Percentiles rank a stretch among this genome's conserved stretches.
Conservation (phyloP, 2,888 invertebrate species). For the Meiosimyza decipiens region DNA sequence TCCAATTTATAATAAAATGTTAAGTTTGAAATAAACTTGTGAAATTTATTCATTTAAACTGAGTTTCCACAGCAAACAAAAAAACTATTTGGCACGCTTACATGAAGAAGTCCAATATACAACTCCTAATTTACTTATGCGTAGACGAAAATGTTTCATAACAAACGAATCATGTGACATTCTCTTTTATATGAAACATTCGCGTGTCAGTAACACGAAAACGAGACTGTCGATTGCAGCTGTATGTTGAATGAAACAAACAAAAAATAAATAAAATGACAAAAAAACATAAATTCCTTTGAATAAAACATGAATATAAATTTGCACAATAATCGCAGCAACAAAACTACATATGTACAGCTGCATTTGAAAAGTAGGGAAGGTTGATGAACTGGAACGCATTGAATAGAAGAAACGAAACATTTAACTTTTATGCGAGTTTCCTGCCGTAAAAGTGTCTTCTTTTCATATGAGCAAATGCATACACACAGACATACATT, state of each 20-base stretch:
- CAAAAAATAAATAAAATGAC: not conserved
- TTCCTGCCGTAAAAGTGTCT: conserved; percentile 27
- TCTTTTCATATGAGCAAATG: conserved; percentile 16
- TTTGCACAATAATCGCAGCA: conserved; percentile 32
- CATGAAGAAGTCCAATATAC: too few relatives aligned
- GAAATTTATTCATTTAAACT: too few relatives aligned
- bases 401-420: conserved; percentile 7
- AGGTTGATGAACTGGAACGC: conserved; percentile 40
- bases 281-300: conserved; percentile 7
- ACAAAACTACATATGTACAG: not conserved
- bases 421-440: conserved; percentile 8
- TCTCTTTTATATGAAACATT: not conserved
- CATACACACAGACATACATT: not conserved
- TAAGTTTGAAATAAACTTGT: too few relatives aligned
- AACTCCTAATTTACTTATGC: too few relatives aligned
- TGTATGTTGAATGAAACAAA: not conserved
- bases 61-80: too few relatives aligned
- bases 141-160: too few relatives aligned
- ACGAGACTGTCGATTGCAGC: not conserved
- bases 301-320: conserved; percentile 35
- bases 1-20: too few relatives aligned
- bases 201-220: not conserved
- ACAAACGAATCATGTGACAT: too few relatives aligned
- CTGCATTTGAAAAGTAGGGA: conserved; percentile 23
- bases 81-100: too few relatives aligned